phyloP scores from a whole-genome alignment of 2,797 vertebrate species.

The Ispidina picta region DNA sequence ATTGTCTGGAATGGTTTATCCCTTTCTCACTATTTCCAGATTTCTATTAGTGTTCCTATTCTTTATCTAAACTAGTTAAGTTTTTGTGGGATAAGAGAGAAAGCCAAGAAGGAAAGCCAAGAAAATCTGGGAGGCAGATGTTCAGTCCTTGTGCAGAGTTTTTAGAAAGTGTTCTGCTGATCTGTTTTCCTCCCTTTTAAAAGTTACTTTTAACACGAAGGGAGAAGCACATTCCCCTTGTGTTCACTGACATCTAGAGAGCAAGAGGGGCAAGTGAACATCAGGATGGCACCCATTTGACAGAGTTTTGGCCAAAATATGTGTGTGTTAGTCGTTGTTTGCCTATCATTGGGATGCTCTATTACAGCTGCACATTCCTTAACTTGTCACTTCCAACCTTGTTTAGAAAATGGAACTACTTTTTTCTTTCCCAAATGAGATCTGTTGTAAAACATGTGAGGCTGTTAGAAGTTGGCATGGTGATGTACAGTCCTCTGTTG shows the following conservation, averaged over 20 bases:
- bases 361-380: accelerated
- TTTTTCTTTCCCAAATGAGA: not conserved
- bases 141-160: not conserved
- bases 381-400: not conserved
- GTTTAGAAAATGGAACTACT: not conserved
- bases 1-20: not conserved
- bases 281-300: not conserved
- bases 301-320: not conserved
- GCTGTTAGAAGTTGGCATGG: not conserved
- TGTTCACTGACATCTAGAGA: accelerated
- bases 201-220: not conserved
- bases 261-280: not conserved
- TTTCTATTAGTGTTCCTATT: not conserved
- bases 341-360: not conserved
- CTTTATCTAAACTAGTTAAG: not conserved
- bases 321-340: not conserved
- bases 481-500: not conserved
- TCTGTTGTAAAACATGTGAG: not conserved
- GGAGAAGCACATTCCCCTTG: not conserved
- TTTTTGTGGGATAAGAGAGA: not conserved
- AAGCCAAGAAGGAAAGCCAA: not conserved
- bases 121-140: not conserved
- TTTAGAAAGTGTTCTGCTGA: not conserved
- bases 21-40: not conserved
- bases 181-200: not conserved